These are phyloP conservation scores for Globodera ellingtonae DNA, from an alignment of 1,140 invertebrate genomes.

Conservation along the genomic window DNA sequence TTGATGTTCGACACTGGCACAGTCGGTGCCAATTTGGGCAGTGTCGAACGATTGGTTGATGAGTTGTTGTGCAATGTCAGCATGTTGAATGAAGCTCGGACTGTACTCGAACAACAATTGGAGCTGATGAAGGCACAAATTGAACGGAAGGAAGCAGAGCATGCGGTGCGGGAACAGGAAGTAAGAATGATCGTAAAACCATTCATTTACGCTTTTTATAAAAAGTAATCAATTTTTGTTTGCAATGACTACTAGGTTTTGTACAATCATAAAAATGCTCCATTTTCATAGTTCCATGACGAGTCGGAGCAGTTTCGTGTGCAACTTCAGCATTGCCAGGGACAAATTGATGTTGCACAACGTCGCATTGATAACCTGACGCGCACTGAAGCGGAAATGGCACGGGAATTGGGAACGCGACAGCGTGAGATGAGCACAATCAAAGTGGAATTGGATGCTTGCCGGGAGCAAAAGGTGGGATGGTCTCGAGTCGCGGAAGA, in stretches of 20 bases:
- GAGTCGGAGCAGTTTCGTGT: neutral
- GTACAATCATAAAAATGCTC: neutral
- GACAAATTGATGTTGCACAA: slow-evolving; percentile 10
- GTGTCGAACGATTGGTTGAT: neutral
- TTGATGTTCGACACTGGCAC: neutral
- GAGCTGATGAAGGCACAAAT: neutral
- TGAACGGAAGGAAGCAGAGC: neutral
- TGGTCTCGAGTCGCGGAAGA: no score
- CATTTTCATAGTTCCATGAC: neutral
- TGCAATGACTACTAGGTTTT: neutral
- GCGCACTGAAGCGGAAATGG: neutral
- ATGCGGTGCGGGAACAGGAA: neutral
- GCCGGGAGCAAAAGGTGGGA: neutral
- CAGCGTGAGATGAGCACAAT: neutral
- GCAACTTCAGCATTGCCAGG: neutral
- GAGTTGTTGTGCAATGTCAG: neutral
- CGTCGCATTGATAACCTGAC: neutral
- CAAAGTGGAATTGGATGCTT: neutral
- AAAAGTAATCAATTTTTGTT: neutral
- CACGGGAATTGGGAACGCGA: neutral
- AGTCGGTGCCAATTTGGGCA: neutral
- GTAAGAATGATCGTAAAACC: neutral
- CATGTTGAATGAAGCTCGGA: neutral
- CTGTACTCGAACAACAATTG: neutral
- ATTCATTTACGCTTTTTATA: neutral